Percentiles rank a stretch among this genome's conserved stretches.
Conservation (phyloP, 2,113 vertebrate species). For the Otolemur garnettii region DNA sequence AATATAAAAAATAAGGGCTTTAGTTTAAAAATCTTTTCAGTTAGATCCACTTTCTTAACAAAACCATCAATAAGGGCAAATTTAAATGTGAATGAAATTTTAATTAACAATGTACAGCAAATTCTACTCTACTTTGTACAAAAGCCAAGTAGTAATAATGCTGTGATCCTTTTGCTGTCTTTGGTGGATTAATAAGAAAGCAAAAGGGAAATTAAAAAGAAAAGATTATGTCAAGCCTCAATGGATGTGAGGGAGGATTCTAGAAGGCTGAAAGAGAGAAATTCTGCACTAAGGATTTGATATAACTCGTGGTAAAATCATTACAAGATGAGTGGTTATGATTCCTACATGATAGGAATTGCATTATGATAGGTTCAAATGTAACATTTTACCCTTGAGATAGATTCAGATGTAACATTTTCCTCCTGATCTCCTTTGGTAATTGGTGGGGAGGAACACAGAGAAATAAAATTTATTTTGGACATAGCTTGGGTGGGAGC, state of each 20-base stretch:
- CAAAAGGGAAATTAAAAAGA: not conserved
- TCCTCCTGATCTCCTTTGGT: slow-evolving; percentile 21
- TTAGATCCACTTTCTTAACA: slow-evolving; percentile 4
- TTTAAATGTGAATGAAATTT: not conserved
- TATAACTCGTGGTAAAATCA: slow-evolving; percentile 29
- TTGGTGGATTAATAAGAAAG: not conserved
- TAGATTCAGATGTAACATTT: slow-evolving; percentile 13
- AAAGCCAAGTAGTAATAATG: not conserved
- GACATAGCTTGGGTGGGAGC: slow-evolving; percentile 80
- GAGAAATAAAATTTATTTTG: slow-evolving; percentile 84
- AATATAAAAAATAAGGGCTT: not conserved
- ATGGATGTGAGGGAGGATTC: not conserved
- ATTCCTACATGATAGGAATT: not conserved
- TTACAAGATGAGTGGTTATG: not conserved
- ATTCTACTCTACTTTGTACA: not conserved
- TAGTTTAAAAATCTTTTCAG: not conserved
- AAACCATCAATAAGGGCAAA: not conserved
- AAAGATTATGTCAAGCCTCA: slow-evolving; percentile 9
- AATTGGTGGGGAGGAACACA: slow-evolving; percentile 82
- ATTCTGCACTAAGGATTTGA: not conserved
- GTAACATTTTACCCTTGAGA: not conserved
- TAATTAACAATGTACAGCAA: not conserved
- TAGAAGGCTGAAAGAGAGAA: not conserved
- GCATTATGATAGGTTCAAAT: not conserved
- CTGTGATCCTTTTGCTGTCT: not conserved